phyloP scores from a whole-genome alignment of 2,113 vertebrate genomes.

The Peromyscus polionotus region DNA sequence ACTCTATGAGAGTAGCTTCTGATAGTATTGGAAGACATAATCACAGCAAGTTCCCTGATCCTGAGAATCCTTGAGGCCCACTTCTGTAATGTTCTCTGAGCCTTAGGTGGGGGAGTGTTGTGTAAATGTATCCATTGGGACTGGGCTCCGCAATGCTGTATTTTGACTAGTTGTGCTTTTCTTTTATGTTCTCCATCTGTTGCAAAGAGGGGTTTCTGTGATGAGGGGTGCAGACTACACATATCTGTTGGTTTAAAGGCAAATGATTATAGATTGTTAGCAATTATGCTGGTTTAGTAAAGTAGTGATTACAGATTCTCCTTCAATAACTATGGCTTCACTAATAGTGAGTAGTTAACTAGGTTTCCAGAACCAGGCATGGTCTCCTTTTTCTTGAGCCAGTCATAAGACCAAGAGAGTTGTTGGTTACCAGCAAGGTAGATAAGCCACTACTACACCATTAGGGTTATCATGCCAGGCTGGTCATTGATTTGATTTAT shows the following conservation, averaged over 20 bases:
- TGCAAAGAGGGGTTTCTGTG: background rate
- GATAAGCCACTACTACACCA: background rate
- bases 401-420: background rate
- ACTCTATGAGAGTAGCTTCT: background rate
- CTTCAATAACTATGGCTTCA: background rate
- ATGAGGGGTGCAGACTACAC: background rate
- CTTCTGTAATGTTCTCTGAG: background rate
- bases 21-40: background rate
- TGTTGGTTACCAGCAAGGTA: background rate
- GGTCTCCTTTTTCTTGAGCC: background rate
- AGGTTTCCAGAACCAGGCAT: background rate
- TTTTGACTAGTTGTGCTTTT: background rate
- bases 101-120: background rate
- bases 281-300: background rate
- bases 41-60: background rate
- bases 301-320: background rate
- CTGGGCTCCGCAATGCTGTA: background rate
- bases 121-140: background rate
- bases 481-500: background rate
- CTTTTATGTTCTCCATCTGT: background rate
- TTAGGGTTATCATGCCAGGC: background rate
- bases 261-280: background rate
- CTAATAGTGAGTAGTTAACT: background rate
- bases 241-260: background rate
- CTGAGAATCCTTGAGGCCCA: background rate